phyloP scores from a whole-genome alignment of 1,140 invertebrate species.

The Meloidogyne chitwoodi region DNA sequence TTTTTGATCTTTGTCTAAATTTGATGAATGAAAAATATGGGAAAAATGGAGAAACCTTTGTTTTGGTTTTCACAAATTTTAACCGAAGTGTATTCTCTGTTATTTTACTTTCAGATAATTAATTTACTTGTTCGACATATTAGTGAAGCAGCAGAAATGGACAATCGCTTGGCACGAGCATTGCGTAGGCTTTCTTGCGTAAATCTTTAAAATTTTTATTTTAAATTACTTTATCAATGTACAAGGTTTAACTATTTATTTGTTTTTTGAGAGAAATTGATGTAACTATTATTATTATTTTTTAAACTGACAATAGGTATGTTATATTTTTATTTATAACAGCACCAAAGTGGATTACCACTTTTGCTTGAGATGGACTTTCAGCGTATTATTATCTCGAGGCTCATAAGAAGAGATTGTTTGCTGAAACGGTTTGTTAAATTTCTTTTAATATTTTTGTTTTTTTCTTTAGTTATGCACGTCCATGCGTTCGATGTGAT shows the following conservation, averaged over 20 bases:
- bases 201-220: no score
- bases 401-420: constrained; percentile 17
- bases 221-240: no score
- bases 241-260: no score
- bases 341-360: constrained; percentile 16
- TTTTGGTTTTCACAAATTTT: no score
- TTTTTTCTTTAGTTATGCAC: constrained; percentile 7
- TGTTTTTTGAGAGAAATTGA: no score
- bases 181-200: constrained; percentile 9
- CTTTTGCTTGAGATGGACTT: constrained; percentile 29
- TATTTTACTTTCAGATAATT: constrained; percentile 3
- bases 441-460: constrained; percentile 2
- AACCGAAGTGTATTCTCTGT: not conserved
- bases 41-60: not conserved
- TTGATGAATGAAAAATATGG: not conserved
- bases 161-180: constrained; percentile 7
- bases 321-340: no score
- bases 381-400: constrained; percentile 15
- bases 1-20: not conserved
- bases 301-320: no score
- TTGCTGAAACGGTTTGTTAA: not conserved
- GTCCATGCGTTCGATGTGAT: constrained; percentile 9
- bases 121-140: constrained; percentile 7
- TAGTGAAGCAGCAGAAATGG: constrained; percentile 25
- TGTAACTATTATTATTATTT: no score